Base-by-base conservation (phyloP, 1,140 invertebrate species). In the Rhagoletis zephyria region DNA sequence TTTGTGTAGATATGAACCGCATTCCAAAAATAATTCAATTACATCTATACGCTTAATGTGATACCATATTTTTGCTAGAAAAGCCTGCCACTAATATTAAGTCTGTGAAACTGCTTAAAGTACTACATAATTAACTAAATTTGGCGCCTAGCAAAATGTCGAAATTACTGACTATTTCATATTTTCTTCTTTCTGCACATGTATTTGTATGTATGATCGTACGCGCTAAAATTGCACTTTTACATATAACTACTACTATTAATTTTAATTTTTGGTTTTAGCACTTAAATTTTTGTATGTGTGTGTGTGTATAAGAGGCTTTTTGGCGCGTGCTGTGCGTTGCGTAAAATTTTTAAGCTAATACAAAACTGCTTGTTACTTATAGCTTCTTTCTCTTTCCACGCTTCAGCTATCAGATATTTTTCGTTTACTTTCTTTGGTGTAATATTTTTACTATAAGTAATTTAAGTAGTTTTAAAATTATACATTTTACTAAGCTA, bases 171-270 rank as follows among this genome's bases (percentile, higher is more conserved):
- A 10, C 51, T 56, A 56, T 63, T 16, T 63, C 61, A 4, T 63
- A 63, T 14, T 14, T 30, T 16, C 61, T 63, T 63, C 16, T 30
- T 30, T 16, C 4, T 14, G 12, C 12, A 63, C 12, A 63, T 63
- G 12, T 63, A n/a, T 30, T 30, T 30, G 16, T 56, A 19, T 81
- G 6, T 56, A n/a, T 19, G 0, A 56, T 14, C 9, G n/a, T 81
- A 59, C 12, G 74, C 74, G 74, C 74, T 81, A 81, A 81, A 81
- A 81, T 81, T 56, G 74, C 48, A 81, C 74, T 81, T 81, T 56
- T n/a, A 14, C 4, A 63, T 12, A 16, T 7, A 16, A 63, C 3
- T 63, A 14, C 16, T 30, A 30, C 16, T 63, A 63, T 63, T 12
- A 9, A 16, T 63, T 63, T 63, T 16, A 1, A 4, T 63, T 63